phyloP scores from a whole-genome alignment of 2,113 vertebrate genomes.

The Scolopax mira region DNA sequence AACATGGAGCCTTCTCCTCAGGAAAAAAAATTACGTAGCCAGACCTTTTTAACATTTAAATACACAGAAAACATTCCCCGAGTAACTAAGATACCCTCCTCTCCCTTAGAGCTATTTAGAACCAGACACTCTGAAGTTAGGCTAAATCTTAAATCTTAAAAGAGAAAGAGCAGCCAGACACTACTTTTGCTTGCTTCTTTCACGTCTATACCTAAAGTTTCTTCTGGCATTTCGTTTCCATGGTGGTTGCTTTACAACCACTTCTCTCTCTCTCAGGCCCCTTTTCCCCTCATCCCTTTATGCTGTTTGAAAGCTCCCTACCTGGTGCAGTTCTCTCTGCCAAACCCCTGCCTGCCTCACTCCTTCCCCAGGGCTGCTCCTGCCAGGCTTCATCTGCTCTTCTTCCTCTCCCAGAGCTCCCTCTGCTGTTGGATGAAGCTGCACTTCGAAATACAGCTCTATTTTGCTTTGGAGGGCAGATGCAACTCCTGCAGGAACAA shows the following conservation, averaged over 20 bases:
- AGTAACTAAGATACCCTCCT: neutral
- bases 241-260: neutral
- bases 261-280: neutral
- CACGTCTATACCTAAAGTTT: neutral
- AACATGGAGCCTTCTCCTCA: rapidly evolving
- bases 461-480: rapidly evolving
- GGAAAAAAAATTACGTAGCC: neutral
- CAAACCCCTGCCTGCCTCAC: neutral
- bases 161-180: neutral
- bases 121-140: neutral
- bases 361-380: neutral
- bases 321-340: neutral
- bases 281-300: neutral
- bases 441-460: neutral
- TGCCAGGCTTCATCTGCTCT: rapidly evolving
- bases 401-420: conserved; percentile 59
- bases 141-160: neutral
- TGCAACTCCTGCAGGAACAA: neutral
- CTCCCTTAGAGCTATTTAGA: neutral
- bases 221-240: neutral
- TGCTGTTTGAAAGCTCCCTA: neutral
- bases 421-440: conserved; percentile 31
- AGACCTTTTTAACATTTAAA: neutral
- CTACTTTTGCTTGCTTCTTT: neutral
- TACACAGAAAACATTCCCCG: neutral